Conservation (phyloP, 2,797 vertebrate species). For the Vultur gryphus region DNA sequence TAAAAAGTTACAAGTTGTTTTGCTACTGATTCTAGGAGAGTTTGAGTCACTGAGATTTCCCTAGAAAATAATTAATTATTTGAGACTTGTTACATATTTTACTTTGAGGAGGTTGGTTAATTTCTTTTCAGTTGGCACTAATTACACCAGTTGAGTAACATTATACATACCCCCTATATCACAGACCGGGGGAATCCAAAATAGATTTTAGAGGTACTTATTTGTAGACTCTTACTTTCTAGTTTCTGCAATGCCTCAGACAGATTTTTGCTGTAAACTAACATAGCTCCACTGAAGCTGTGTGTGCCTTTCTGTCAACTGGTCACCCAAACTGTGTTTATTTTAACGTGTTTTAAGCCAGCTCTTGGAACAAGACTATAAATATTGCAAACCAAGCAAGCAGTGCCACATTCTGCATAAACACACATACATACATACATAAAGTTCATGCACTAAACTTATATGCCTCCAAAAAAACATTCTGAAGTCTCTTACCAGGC, state of each 20-base stretch:
- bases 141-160: not conserved
- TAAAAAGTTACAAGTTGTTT: not conserved
- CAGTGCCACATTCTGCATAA: not conserved
- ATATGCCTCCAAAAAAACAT: not conserved
- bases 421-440: not conserved
- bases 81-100: not conserved
- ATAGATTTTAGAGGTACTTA: not conserved
- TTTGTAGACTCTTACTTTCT: not conserved
- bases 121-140: not conserved
- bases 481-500: not conserved
- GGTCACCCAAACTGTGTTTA: not conserved
- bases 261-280: not conserved
- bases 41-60: not conserved
- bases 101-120: accelerated
- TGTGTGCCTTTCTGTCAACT: not conserved
- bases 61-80: not conserved
- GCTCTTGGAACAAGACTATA: not conserved
- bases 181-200: not conserved
- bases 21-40: not conserved
- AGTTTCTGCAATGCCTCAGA: not conserved
- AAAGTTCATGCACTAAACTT: not conserved
- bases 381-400: not conserved
- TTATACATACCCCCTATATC: not conserved
- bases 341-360: not conserved
- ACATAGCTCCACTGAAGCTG: not conserved